phyloP scores from a whole-genome alignment of 2,797 vertebrate genomes.

The Poeciliopsis gracilis region DNA sequence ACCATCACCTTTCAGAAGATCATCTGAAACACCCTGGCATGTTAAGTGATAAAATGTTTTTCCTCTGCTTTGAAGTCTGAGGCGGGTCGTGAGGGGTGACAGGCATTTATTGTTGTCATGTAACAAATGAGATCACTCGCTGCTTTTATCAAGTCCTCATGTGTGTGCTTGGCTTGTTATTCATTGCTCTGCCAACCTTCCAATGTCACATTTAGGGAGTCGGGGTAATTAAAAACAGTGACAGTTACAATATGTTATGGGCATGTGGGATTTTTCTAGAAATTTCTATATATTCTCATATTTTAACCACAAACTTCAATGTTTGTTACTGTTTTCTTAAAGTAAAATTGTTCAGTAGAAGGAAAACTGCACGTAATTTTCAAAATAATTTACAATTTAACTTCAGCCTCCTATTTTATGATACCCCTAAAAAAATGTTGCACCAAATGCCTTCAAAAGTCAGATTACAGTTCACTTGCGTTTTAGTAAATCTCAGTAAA shows the following conservation, averaged over 20 bases:
- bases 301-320: background rate
- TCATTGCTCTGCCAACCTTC: conserved; percentile 43
- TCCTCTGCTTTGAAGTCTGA: conserved; percentile 63
- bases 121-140: conserved; percentile 59
- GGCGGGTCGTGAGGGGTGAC: conserved; percentile 10
- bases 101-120: conserved; percentile 21
- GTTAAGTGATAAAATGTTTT: conserved; percentile 67
- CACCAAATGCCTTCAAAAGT: background rate
- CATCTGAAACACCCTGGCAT: conserved; percentile 49
- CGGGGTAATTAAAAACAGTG: conserved; percentile 39
- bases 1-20: conserved; percentile 59
- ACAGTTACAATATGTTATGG: conserved; percentile 11
- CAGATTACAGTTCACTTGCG: background rate
- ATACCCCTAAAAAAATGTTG: background rate
- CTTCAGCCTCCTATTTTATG: background rate
- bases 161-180: conserved; percentile 60
- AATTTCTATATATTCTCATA: background rate
- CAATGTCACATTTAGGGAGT: conserved; percentile 55
- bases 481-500: background rate
- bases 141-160: conserved; percentile 31
- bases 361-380: background rate
- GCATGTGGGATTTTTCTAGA: background rate
- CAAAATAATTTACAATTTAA: background rate
- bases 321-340: background rate
- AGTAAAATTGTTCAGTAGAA: background rate